Percentiles rank a stretch among this genome's conserved stretches.
Evolutionary conservation across 2,888 invertebrate genomes (phyloP).

Genomic region (Parnassius apollo): DNA sequence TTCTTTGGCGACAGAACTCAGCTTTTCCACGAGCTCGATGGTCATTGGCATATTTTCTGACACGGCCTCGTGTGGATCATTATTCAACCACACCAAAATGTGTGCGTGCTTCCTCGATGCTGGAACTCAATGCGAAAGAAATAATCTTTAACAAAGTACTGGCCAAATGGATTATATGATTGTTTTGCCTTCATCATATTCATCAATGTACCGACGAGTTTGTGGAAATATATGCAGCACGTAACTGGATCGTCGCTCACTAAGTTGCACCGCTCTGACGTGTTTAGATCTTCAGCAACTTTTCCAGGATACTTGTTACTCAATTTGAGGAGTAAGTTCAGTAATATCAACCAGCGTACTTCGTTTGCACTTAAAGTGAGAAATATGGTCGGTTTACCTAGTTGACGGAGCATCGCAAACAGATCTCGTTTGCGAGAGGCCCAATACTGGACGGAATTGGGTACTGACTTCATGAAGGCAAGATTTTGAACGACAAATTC

Average conservation of each 20-base stretch:
- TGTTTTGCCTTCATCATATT: conserved; percentile 39
- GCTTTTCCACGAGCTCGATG: conserved; percentile 43
- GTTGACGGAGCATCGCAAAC: too few species aligned
- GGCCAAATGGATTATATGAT: conserved; percentile 41
- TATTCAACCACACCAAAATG: conserved; percentile 52
- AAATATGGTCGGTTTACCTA: too few species aligned
- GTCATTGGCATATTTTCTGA: conserved; percentile 45
- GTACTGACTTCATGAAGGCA: too few species aligned
- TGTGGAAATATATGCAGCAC: conserved; percentile 44
- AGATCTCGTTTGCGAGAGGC: too few species aligned
- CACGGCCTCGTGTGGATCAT: conserved; percentile 45
- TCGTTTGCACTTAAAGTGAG: too few species aligned
- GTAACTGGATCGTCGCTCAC: conserved; percentile 43
- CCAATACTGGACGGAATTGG: too few species aligned
- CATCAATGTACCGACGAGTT: conserved; percentile 40
- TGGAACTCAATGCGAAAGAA: conserved; percentile 49
- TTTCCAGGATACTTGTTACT: conserved; percentile 38
- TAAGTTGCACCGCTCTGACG: conserved; percentile 20
- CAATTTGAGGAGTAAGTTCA: conserved; percentile 46
- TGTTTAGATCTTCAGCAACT: conserved; percentile 35
- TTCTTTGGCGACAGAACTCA: conserved; percentile 41
- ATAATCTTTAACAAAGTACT: conserved; percentile 35
- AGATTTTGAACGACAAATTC: too few species aligned
- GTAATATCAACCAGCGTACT: conserved; percentile 41
- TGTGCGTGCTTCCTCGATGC: conserved; percentile 50